Percentiles rank a stretch among this genome's conserved stretches.
phyloP scores from a whole-genome alignment of 1,140 invertebrate genomes.

The Scaptomyza graminum region DNA sequence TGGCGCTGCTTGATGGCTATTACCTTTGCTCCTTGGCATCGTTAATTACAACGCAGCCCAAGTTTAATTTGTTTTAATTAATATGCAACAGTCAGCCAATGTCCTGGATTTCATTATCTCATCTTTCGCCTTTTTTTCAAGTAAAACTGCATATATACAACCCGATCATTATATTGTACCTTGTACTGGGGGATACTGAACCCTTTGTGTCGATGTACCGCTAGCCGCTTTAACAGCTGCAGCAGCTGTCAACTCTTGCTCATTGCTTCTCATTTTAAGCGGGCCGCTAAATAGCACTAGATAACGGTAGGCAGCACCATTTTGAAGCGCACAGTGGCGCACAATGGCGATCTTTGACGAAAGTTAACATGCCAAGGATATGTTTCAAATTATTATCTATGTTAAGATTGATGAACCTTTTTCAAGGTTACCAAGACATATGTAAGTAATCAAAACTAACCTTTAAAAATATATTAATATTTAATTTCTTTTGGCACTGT shows the following conservation, averaged over 20 bases:
- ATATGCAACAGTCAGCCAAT: conserved; percentile 40
- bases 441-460: too few relatives aligned
- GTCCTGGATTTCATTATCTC: conserved; percentile 16
- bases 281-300: neutral
- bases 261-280: conserved; percentile 12
- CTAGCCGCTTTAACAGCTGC: neutral
- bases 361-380: too few relatives aligned
- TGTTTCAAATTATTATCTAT: too few relatives aligned
- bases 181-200: too few relatives aligned
- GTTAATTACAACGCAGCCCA: conserved; percentile 65
- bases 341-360: neutral
- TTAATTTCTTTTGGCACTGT: too few relatives aligned
- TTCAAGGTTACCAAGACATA: too few relatives aligned
- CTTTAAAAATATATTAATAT: too few relatives aligned
- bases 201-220: neutral
- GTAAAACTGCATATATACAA: too few relatives aligned
- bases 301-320: conserved; percentile 17
- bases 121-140: conserved; percentile 2
- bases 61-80: conserved; percentile 74
- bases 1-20: conserved; percentile 43
- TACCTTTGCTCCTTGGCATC: conserved; percentile 67
- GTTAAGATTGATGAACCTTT: too few relatives aligned
- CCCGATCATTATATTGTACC: too few relatives aligned
- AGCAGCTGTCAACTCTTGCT: neutral
- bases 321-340: conserved; percentile 28